Evolutionary conservation across 23 tunicate genomes (phyloP), one percentile per base, ranked within the genome.

Genomic region (Ciona savignyi): DNA sequence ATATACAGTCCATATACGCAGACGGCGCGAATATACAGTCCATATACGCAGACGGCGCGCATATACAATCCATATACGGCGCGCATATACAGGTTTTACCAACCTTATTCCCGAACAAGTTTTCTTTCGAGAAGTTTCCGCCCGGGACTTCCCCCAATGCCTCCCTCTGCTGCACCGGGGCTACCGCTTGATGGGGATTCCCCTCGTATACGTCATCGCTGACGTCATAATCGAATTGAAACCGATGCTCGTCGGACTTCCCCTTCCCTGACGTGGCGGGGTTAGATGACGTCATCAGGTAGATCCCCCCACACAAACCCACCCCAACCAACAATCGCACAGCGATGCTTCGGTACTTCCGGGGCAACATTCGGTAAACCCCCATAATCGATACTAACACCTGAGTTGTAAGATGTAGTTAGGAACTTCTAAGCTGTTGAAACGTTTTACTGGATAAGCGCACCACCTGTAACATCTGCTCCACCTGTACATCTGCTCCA

Each of bases 181-280:
- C 11, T 6, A 42, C 56, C 56, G 56, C 56, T 42, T 42, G 56
- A 42, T 42, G 9, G 9, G 15, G 15, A 15, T 42, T 42, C 9
- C 15, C 56, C 56, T 9, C 56, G 56, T 42, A 42, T 15, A 71
- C 29, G 76, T 71, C 65, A 35, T 71, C 63, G n/a, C 35, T 20
- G 60, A 51, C 35, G 23, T 51, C 68, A 70, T 68, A 30, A 30
- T 70, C 73, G 42, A 83, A 83, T 21, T 80, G 77, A 30, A 83
- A 83, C 3, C 66, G 73, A 1, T 80, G 20, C 27, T 83, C 70
- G 78, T 83, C 89, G 71, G 20, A 25, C 35, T 73, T 70, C 0
- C 89, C 89, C 0, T 80, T 60, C 24, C 89, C 89, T 9, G 56
- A 51, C 33, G 72, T 27, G 22, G 73, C 20, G 2, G 68, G 77